These are phyloP conservation scores for Ceramica pisi DNA, from an alignment of 2,888 invertebrate genomes.

Conservation along the genomic window DNA sequence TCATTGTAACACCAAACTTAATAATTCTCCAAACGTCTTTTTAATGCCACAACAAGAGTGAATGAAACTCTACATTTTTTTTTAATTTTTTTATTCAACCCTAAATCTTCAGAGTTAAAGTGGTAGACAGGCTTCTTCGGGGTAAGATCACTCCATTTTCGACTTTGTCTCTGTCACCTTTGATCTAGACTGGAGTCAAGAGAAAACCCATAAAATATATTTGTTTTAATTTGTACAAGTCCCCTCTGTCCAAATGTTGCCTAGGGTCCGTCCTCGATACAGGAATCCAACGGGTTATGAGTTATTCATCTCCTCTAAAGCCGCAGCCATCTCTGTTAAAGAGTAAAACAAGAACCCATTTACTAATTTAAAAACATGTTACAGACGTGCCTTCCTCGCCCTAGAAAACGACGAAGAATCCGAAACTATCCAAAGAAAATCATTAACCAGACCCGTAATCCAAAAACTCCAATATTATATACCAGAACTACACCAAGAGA, in stretches of 20 bases:
- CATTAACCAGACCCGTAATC: neutral
- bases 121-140: too few species aligned
- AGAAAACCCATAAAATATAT: too few species aligned
- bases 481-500: neutral
- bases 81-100: too few species aligned
- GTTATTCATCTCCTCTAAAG: too few species aligned
- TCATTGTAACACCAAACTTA: neutral
- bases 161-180: too few species aligned
- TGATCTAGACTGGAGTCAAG: too few species aligned
- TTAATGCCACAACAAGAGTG: too few species aligned
- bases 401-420: constrained; percentile 12
- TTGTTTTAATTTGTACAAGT: too few species aligned
- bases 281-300: neutral
- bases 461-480: neutral
- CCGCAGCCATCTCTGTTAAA: neutral
- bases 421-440: constrained; percentile 9
- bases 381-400: constrained; percentile 16
- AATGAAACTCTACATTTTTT: too few species aligned
- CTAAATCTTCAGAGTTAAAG: too few species aligned
- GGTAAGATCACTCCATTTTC: too few species aligned
- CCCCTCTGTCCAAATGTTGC: neutral
- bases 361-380: constrained; percentile 9
- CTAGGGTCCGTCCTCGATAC: neutral
- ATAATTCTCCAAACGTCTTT: too few species aligned
- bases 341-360: neutral